Conservation (phyloP, 2,888 invertebrate species). For the Tiphia femorata region DNA sequence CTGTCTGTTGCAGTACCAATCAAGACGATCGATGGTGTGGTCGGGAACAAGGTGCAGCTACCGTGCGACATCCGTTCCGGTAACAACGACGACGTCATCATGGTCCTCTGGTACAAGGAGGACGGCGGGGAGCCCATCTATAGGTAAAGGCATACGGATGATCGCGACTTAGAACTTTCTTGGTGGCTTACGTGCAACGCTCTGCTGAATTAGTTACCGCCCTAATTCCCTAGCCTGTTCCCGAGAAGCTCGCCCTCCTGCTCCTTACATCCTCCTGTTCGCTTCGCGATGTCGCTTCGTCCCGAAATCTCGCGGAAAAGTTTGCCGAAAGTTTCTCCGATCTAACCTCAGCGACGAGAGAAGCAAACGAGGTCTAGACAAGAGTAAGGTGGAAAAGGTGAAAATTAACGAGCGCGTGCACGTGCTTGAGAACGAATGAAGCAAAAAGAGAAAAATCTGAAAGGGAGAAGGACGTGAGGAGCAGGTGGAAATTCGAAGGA, state of each 20-base stretch:
- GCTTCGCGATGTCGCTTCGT: background rate
- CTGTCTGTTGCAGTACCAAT: conserved; percentile 78
- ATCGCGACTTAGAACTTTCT: too few relatives aligned
- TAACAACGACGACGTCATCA: conserved; percentile 85
- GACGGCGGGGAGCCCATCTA: conserved; percentile 86
- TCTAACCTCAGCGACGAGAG: too few relatives aligned
- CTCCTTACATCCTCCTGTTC: too few relatives aligned
- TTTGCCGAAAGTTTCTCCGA: background rate
- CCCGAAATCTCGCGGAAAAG: background rate
- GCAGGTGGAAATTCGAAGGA: background rate
- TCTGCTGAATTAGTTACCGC: too few relatives aligned
- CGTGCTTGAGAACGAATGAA: background rate
- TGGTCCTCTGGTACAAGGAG: conserved; percentile 93
- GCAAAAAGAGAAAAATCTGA: background rate
- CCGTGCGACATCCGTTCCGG: conserved; percentile 89
- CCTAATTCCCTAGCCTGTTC: too few relatives aligned
- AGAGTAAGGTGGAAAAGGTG: too few relatives aligned
- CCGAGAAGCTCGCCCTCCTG: too few relatives aligned
- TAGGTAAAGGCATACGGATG: conserved; percentile 79
- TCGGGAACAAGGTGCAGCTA: conserved; percentile 84
- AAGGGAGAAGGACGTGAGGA: background rate
- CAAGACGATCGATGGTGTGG: conserved; percentile 84
- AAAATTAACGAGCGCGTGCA: too few relatives aligned
- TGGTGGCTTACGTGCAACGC: too few relatives aligned
- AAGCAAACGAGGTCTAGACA: too few relatives aligned